Evolutionary conservation across 2,888 invertebrate genomes (phyloP).

Genomic region (Cataglyphis albicans): DNA sequence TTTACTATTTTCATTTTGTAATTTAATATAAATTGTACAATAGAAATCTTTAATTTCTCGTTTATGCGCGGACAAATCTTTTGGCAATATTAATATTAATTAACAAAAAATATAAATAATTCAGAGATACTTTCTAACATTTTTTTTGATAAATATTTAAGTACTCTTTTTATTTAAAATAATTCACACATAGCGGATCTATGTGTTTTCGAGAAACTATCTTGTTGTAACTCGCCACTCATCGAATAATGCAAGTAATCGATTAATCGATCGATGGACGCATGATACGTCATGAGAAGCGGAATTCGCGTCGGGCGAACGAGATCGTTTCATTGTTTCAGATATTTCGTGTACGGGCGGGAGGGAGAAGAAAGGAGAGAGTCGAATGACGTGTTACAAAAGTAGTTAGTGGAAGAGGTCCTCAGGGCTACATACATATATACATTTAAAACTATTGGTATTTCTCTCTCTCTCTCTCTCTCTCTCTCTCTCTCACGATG

Average conservation of each 20-base stretch:
- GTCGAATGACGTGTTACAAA: slow-evolving; percentile 67
- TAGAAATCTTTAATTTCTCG: neutral
- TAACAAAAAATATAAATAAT: neutral
- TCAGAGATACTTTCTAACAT: neutral
- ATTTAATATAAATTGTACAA: neutral
- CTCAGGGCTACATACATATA: slow-evolving; percentile 63
- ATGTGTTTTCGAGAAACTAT: slow-evolving; percentile 7
- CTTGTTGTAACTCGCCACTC: slow-evolving; percentile 42
- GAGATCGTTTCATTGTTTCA: slow-evolving; percentile 50
- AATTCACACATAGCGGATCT: neutral
- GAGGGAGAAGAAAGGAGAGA: neutral
- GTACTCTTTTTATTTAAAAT: neutral
- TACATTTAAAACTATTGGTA: slow-evolving; percentile 36
- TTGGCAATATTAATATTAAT: neutral
- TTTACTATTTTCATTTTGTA: neutral
- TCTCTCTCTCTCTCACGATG: slow-evolving; percentile 59
- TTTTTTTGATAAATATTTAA: neutral
- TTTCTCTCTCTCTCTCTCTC: slow-evolving; percentile 31
- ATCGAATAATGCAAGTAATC: slow-evolving; percentile 51
- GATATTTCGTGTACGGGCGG: slow-evolving; percentile 45
- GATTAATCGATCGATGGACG: slow-evolving; percentile 50
- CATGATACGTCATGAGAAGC: slow-evolving; percentile 50
- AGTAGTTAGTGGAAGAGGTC: slow-evolving; percentile 63
- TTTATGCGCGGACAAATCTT: neutral
- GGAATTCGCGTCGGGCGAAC: slow-evolving; percentile 49